Evolutionary conservation across 2,888 invertebrate species (phyloP), one percentile per base, ranked within the genome.

Genomic region (Machimus atricapillus): DNA sequence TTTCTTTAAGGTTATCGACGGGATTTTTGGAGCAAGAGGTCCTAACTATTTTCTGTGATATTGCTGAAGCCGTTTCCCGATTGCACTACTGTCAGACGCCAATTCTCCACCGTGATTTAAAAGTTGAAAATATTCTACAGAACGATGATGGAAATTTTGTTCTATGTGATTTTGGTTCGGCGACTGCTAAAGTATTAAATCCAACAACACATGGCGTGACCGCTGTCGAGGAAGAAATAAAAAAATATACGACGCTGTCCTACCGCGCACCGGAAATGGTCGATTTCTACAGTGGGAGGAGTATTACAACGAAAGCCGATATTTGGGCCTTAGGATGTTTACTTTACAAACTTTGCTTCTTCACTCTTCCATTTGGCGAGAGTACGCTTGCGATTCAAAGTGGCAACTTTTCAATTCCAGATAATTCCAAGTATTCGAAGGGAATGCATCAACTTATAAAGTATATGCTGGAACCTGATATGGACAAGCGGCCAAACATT

Each of bases 231-330:
- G 97, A 97, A 90, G 97, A 97, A 93, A 96, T 97, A 89, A 96
- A 96, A 92, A 94, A 96, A 91, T 98, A 98, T 91, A 98, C 98
- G 8, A 98, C 98, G 0, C 93, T 98, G 85, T 96, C 97, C 89
- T 98, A 98, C 92, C 94, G 98, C 90, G 94, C 98, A 16, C 98
- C 98, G 4, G 98, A 98, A 94, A 98, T 98, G 98, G 95, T 98
- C 52, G 97, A 98, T 92, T 94, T 98, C 91, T 98, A 97, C 92
- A 94, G 94, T 89, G 96, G 96, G 58, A 96, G 96, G 92, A 93
- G 95, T 79, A 97, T 98, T 89, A 96, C 97, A 40, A 97, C 96
- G 52, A 97, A 97, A 93, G 95, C 97, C 74, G 97, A 97, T 93
- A 96, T 97, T 91, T 97, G 97, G 97, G 97, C 98, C 34, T 92